A percentile compares a stretch with the other conserved stretches of the same genome.
Conservation (phyloP, 2,888 invertebrate species). For the Lathronympha strigana region DNA sequence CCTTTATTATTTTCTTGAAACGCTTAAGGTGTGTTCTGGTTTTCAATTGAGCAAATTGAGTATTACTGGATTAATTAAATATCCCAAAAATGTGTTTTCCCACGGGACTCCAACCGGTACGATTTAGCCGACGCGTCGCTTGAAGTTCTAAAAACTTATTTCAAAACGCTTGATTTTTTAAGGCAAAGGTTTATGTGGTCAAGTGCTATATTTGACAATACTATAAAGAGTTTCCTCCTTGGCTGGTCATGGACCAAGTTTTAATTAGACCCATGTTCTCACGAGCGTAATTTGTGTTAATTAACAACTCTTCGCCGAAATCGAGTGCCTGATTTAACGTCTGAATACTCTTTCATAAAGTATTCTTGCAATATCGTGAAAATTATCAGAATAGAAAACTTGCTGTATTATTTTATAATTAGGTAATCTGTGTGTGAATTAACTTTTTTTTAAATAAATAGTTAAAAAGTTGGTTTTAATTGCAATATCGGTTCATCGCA, state of each 20-base stretch:
- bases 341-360: constrained; percentile 2
- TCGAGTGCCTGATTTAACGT: background rate
- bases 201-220: background rate
- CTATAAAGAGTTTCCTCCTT: background rate
- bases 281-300: constrained; percentile 1
- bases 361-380: background rate
- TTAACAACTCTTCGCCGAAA: constrained; percentile 13
- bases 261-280: constrained; percentile 17
- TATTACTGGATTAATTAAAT: no score
- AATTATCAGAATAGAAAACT: constrained; percentile 4
- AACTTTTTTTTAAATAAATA: background rate
- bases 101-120: no score
- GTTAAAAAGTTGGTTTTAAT: background rate
- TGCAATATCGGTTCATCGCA: no score
- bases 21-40: no score
- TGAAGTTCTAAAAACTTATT: no score
- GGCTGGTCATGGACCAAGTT: background rate
- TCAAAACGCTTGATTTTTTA: no score
- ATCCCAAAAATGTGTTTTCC: no score
- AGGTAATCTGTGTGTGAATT: constrained; percentile 1
- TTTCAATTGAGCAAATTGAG: no score
- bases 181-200: no score
- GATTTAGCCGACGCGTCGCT: no score
- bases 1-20: no score
- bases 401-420: background rate